These are phyloP conservation scores for Tetragonisca angustula DNA, from an alignment of 2,888 invertebrate species.

Conservation along the genomic window DNA sequence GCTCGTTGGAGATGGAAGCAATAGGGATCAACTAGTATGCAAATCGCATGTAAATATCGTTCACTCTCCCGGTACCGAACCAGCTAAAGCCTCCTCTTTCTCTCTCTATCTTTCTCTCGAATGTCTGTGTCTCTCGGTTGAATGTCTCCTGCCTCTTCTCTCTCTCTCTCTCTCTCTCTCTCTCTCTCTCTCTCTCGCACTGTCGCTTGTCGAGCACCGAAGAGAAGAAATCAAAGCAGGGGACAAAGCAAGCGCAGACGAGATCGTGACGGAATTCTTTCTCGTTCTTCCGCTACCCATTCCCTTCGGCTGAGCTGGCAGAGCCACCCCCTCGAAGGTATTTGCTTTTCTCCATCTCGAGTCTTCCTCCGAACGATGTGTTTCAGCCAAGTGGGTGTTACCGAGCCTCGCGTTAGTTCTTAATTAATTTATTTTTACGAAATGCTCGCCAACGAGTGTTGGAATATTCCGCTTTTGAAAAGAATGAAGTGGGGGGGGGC, in stretches of 20 bases:
- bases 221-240: slow-evolving; percentile 83
- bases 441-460: too few species aligned
- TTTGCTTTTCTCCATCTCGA: slow-evolving; percentile 47
- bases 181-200: slow-evolving; percentile 46
- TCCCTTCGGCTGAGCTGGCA: slow-evolving; percentile 27
- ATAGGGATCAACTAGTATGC: slow-evolving; percentile 85
- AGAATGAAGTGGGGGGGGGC: too few species aligned
- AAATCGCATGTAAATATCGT: slow-evolving; percentile 84
- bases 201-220: slow-evolving; percentile 60
- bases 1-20: slow-evolving; percentile 84
- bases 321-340: slow-evolving; percentile 42
- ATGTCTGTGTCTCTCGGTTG: slow-evolving; percentile 67
- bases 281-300: slow-evolving; percentile 65
- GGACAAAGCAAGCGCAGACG: slow-evolving; percentile 80
- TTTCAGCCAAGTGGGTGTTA: slow-evolving; percentile 44
- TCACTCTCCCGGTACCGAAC: slow-evolving; percentile 81
- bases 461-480: too few species aligned
- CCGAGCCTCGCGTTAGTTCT: slow-evolving; percentile 36
- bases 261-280: slow-evolving; percentile 77
- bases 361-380: slow-evolving; percentile 25
- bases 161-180: slow-evolving; percentile 46
- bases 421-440: slow-evolving; percentile 46
- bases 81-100: slow-evolving; percentile 71
- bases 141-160: slow-evolving; percentile 48
- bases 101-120: slow-evolving; percentile 65